Percentiles rank a stretch among this genome's conserved stretches.
Evolutionary conservation across 37 sponge, comb jelly and placozoan genomes (phyloP).

Genomic region (Tethya wilhelma): DNA sequence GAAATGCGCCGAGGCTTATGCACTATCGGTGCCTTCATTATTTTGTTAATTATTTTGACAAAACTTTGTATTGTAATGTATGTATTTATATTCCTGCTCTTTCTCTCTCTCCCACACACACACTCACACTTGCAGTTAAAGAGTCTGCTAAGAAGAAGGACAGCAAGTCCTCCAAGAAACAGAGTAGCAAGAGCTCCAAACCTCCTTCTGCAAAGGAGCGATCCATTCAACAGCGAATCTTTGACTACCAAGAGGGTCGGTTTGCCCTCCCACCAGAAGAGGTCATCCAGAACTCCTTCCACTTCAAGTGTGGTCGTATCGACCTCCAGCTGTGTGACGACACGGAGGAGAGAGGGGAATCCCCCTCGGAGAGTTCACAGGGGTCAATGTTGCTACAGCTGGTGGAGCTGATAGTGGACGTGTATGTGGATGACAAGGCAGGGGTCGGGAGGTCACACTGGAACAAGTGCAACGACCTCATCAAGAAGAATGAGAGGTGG

Average conservation of each 20-base stretch:
- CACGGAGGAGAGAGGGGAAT: not conserved
- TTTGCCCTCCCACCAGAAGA: slow-evolving; percentile 47
- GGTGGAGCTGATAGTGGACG: slow-evolving; percentile 54
- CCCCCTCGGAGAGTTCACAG: not conserved
- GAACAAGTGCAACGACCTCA: slow-evolving; percentile 67
- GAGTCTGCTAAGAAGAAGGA: slow-evolving; percentile 15
- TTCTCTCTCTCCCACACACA: too few relatives aligned
- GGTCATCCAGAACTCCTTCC: slow-evolving; percentile 81
- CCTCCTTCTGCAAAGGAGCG: not conserved
- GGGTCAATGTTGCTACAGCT: slow-evolving; percentile 34
- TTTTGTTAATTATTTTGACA: too few relatives aligned
- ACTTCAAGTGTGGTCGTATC: slow-evolving; percentile 62
- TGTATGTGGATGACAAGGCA: slow-evolving; percentile 82
- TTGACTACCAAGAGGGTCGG: slow-evolving; percentile 61
- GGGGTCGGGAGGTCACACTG: slow-evolving; percentile 71
- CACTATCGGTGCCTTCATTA: too few relatives aligned
- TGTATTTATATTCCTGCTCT: too few relatives aligned
- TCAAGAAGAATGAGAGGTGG: slow-evolving; percentile 27
- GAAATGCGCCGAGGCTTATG: too few relatives aligned
- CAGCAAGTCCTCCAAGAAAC: not conserved
- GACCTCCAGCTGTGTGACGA: slow-evolving; percentile 84
- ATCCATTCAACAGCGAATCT: slow-evolving; percentile 8
- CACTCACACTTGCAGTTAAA: too few relatives aligned
- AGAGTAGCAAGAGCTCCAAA: not conserved
- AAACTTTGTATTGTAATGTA: too few relatives aligned